A percentile compares a stretch with the other conserved stretches of the same genome.
These are phyloP conservation scores for Rhadina sibilatrix DNA, from an alignment of 2,113 vertebrate genomes.

Conservation along the genomic window DNA sequence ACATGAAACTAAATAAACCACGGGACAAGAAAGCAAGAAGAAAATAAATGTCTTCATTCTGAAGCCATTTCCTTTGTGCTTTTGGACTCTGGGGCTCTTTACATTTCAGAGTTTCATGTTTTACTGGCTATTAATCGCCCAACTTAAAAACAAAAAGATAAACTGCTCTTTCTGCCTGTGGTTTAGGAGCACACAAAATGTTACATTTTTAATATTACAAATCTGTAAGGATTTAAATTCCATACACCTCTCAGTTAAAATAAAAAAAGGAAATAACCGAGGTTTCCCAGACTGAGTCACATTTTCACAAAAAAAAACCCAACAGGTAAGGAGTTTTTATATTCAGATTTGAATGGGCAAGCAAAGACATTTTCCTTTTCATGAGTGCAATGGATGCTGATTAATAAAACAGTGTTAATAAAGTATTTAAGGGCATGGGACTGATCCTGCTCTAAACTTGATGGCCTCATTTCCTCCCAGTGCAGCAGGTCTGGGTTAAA, in stretches of 20 bases:
- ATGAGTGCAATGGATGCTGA: not conserved
- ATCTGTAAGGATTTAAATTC: not conserved
- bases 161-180: not conserved
- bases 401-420: not conserved
- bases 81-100: not conserved
- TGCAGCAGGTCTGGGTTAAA: not conserved
- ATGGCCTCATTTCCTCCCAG: not conserved
- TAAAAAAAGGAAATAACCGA: not conserved
- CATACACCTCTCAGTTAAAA: not conserved
- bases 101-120: not conserved
- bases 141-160: not conserved
- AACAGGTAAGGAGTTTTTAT: not conserved
- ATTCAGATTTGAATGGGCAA: not conserved
- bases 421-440: not conserved
- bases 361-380: not conserved
- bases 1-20: conserved; percentile 28
- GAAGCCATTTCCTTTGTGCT: conserved; percentile 32
- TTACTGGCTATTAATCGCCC: not conserved
- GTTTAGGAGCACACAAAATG: not conserved
- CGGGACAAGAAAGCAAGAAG: conserved; percentile 1
- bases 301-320: not conserved
- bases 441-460: not conserved
- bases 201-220: not conserved
- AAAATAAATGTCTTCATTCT: conserved; percentile 36
- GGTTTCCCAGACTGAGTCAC: not conserved